Evolutionary conservation across 1,140 invertebrate species (phyloP), one percentile per base, ranked within the genome.

Genomic region (Cryptotermes secundus): DNA sequence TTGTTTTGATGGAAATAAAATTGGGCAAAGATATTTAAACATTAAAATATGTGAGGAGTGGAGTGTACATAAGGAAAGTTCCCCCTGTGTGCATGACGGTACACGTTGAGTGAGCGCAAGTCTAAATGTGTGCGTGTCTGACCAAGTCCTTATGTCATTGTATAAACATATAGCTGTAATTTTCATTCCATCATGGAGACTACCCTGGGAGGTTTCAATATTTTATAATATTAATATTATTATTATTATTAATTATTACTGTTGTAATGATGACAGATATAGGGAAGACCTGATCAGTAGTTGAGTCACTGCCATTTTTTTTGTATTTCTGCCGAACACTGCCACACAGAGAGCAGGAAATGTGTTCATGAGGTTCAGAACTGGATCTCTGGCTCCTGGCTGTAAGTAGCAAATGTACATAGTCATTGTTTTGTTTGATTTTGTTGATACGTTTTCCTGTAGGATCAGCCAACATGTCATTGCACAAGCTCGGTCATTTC

Each of bases 271-370:
- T 7, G 45, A 42, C 24, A 19, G 31, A 82, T 24, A 31, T 31
- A 45, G 38, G 38, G 81, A 45, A 53, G 22, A 34, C 38, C 38
- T 26, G n/a, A 19, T 31, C 12, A 45, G n/a, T 49, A 45, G 38
- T 82, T 82, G 45, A 82, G 36, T 49, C 81, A 82, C 81, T 82
- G 81, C 81, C 81, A 82, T 82, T 82, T 82, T 80, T n/a, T 80
- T 82, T 82, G 81, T 82, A 38, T 82, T 81, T 80, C 45, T 82
- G 81, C 81, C 31, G 45, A 45, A 45, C 81, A 82, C 81, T 82
- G 81, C 81, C 81, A 82, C 31, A 45, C 45, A 82, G 26, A 72
- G 59, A 72, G 59, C 59, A 72, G 59, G 26, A 82, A 22, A 45
- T 82, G 81, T 82, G 81, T 82, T 82, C 81, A 82, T 16, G 34